phyloP scores from a whole-genome alignment of 2,888 invertebrate genomes.

The Blera fallax region DNA sequence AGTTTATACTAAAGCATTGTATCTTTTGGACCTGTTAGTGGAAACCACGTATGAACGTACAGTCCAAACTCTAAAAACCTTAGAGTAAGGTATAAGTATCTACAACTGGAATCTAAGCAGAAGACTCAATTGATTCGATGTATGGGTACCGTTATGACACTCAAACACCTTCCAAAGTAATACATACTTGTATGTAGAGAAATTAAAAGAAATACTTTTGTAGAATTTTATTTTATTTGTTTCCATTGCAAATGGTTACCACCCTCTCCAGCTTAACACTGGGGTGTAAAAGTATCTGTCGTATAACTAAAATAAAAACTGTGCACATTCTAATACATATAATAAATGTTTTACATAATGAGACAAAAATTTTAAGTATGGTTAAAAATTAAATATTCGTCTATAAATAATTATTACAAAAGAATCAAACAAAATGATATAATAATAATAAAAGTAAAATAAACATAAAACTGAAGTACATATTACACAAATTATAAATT shows the following conservation, averaged over 20 bases:
- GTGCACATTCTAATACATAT: slow-evolving; percentile 45
- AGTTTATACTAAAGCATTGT: no score
- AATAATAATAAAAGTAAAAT: slow-evolving; percentile 1
- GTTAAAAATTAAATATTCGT: slow-evolving; percentile 59
- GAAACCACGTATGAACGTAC: no score
- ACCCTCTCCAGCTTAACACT: slow-evolving; percentile 30
- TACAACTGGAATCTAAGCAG: no score
- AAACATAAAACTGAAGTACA: slow-evolving; percentile 36
- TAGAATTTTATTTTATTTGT: slow-evolving; percentile 49
- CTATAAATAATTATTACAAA: slow-evolving; percentile 69
- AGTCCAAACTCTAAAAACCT: no score
- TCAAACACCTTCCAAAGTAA: no score
- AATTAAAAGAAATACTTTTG: slow-evolving; percentile 1
- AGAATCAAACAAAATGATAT: slow-evolving; percentile 32
- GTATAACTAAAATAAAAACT: slow-evolving; percentile 49
- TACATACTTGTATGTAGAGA: no score
- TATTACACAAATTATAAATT: slow-evolving; percentile 64
- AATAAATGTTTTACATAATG: slow-evolving; percentile 39
- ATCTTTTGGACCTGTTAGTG: no score
- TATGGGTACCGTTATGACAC: no score
- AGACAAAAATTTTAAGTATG: slow-evolving; percentile 30
- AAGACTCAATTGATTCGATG: no score
- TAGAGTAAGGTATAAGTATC: no score
- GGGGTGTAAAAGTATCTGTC: slow-evolving; percentile 43
- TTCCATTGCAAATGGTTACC: slow-evolving; percentile 35